These are phyloP conservation scores for Chiridota heheva DNA, from an alignment of 35 echinoderm and acorn worm genomes.

Conservation along the genomic window DNA sequence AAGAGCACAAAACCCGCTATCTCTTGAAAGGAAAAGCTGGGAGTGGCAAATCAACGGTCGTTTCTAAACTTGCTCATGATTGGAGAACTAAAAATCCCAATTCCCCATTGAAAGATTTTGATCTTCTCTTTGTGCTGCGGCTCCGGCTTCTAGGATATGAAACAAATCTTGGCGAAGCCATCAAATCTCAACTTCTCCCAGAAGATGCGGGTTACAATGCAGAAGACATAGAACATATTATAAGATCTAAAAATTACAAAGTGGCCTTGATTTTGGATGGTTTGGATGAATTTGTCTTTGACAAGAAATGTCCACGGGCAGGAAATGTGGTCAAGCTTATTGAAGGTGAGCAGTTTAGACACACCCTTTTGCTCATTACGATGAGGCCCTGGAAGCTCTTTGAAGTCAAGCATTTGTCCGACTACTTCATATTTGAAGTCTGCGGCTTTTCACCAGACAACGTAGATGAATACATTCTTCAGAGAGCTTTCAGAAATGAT, in stretches of 20 bases:
- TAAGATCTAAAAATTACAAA: not conserved
- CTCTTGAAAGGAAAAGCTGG: slow-evolving; percentile 36
- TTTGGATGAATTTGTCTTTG: slow-evolving; percentile 10
- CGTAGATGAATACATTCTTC: slow-evolving; percentile 21
- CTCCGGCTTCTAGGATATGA: slow-evolving; percentile 2
- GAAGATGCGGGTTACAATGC: not conserved
- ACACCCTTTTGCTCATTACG: slow-evolving; percentile 18
- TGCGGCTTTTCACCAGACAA: slow-evolving; percentile 35
- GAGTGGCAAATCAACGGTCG: slow-evolving; percentile 32
- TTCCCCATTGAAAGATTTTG: slow-evolving; percentile 3
- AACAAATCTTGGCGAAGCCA: slow-evolving; percentile 21
- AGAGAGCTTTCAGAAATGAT: slow-evolving; percentile 20
- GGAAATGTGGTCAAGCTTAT: not conserved
- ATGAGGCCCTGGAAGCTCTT: slow-evolving; percentile 40
- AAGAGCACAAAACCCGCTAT: slow-evolving; percentile 1
- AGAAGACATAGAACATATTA: not conserved
- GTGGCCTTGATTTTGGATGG: slow-evolving; percentile 48
- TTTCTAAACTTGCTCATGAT: slow-evolving; percentile 25
- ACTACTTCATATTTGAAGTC: slow-evolving; percentile 18
- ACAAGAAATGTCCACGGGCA: not conserved
- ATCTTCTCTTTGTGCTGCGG: slow-evolving; percentile 25
- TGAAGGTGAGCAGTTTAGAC: slow-evolving; percentile 1
- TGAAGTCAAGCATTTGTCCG: slow-evolving; percentile 19
- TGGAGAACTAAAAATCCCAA: not conserved
- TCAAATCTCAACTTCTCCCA: slow-evolving; percentile 11